Evolutionary conservation across 1,140 invertebrate species (phyloP), one percentile per base, ranked within the genome.

Genomic region (Subanguina moxae): DNA sequence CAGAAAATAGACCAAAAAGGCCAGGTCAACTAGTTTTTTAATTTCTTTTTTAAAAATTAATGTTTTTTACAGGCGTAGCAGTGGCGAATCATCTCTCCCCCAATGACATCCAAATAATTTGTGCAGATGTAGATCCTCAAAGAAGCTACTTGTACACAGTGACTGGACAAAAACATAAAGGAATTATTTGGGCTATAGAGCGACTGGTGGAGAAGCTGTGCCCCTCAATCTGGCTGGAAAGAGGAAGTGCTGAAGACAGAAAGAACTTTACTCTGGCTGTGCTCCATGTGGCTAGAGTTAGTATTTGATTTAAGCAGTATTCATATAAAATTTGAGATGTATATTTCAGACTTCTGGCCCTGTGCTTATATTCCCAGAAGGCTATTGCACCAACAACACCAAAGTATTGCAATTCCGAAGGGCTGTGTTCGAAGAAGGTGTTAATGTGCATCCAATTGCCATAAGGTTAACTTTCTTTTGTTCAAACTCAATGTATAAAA

Each of bases 341-440:
- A 5, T 52, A 52, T 73, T 73, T 73, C 46, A 77, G 76, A 45
- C 27, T 17, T 27, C 71, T 17, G 72, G 71, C 15, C 75, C 76
- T 21, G 68, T 76, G 25, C 32, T 76, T 5, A 57, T 76, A 1
- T 76, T 76, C 42, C 75, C 75, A 1, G 75, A 76, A 57, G 75
- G 75, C 5, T 78, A 75, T 46, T 76, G 75, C 62, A 76, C 76
- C 64, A 76, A 76, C 48, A 76, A 76, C 59, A 68, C 72, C n/a
- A 25, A 58, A 46, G 74, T 75, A 13, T 30, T 75, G n/a, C 67
- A 72, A 38, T 75, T 75, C 46, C 46, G 73, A 15, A 62, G 62
- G 30, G 74, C 74, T 21, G 74, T 76, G 43, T 76, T 76, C 25
- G 64, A 74, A 17, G 57, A 74, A 19, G 66, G 64, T 46, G 64